Evolutionary conservation across 2,113 vertebrate species (phyloP), one percentile per base, ranked within the genome.

Genomic region (Onychostoma macrolepis): DNA sequence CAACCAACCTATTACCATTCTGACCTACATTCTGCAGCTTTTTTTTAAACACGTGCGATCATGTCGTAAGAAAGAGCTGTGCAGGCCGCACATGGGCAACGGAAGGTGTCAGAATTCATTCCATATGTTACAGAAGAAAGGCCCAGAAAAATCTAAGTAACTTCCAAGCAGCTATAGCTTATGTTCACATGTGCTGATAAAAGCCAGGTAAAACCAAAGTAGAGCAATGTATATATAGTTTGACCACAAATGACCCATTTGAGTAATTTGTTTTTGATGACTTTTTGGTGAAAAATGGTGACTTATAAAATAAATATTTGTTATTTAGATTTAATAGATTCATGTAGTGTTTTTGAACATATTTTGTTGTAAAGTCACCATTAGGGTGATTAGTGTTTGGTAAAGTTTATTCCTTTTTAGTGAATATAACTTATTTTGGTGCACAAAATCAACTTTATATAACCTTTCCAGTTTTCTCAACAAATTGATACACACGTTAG

Each of bases 11-110:
- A 33, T 61, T 75, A 86, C 30, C 53, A 58, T 61, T 13, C 19
- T 80, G 81, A 87, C 79, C 85, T 77, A 90, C 33, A 80, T 84
- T 87, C 77, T 88, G 77, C 50, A 48, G 69, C 61, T n/a, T 58
- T 83, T 71, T 88, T 89, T 43, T 71, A 82, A 87, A 88, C 77
- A 74, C 6, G 41, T 21, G 19, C 13, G 13, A 36, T 74, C 30
- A 48, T 63, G 65, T 58, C 36, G 24, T 26, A 41, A 77, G 82
- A 50, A 84, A 80, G 50, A 87, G 58, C 9, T 82, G n/a, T 36
- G 48, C 48, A 76, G 85, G 88, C 85, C 85, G 15, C 36, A 50
- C 65, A 12, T 75, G 75, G 84, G 53, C 24, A 58, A 38, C 50
- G 43, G 80, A 80, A 84, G 58, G 56, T 79, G 82, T 83, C 41